These are phyloP conservation scores for Connochaetes taurinus DNA, from an alignment of 2,113 vertebrate genomes.

Conservation along the genomic window DNA sequence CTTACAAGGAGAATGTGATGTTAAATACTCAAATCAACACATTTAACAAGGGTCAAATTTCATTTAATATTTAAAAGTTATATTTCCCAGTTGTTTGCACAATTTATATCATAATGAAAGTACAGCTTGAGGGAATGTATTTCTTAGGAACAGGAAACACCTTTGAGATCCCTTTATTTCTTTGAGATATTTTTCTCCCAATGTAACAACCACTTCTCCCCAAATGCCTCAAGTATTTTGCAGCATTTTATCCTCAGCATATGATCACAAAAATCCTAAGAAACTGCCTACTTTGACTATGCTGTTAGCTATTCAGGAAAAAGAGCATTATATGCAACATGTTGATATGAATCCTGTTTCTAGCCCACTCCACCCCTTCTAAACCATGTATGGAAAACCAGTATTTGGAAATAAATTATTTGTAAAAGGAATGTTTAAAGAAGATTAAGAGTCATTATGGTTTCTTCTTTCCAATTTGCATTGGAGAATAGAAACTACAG, in stretches of 20 bases:
- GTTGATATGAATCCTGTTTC: background rate
- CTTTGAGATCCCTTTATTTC: background rate
- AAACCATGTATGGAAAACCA: background rate
- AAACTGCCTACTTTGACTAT: background rate
- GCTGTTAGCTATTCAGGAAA: background rate
- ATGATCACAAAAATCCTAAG: background rate
- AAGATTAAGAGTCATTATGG: background rate
- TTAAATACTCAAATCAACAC: background rate
- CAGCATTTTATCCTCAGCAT: background rate
- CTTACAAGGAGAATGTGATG: background rate
- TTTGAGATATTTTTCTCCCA: background rate
- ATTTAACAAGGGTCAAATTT: background rate
- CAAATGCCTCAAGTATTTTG: background rate
- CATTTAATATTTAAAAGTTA: background rate
- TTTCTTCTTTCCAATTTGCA: constrained; percentile 28
- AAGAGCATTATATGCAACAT: background rate
- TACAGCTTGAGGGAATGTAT: background rate
- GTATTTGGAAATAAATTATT: constrained; percentile 43
- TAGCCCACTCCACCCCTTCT: background rate
- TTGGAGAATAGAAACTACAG: constrained; percentile 26
- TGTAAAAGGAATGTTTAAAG: constrained; percentile 38
- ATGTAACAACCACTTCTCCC: background rate
- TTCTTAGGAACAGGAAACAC: background rate
- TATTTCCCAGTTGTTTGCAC: constrained; percentile 17
- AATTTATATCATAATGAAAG: background rate